Evolutionary conservation across 2,888 invertebrate genomes (phyloP).

Genomic region (Capitulum mitella): DNA sequence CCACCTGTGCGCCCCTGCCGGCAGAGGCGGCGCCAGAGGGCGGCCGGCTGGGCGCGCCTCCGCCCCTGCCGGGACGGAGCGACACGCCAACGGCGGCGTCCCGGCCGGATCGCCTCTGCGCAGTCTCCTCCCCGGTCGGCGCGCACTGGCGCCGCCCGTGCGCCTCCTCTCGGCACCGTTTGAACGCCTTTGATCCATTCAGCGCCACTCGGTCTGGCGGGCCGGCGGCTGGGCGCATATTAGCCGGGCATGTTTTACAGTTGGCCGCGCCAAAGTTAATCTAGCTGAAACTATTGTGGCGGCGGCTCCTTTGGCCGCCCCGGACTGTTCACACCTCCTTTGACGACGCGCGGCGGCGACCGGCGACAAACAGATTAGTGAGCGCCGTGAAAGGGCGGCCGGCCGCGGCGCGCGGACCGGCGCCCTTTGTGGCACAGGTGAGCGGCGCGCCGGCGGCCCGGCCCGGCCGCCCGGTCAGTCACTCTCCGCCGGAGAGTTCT

Average conservation of each 20-base stretch:
- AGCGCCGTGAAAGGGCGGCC: neutral
- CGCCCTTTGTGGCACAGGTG: neutral
- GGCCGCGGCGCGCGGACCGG: neutral
- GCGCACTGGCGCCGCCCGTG: neutral
- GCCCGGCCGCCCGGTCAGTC: neutral
- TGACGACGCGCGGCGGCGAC: neutral
- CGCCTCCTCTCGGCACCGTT: neutral
- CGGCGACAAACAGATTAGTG: slow-evolving; percentile 23
- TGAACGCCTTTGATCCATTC: slow-evolving; percentile 15
- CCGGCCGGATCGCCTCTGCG: neutral
- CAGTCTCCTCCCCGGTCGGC: neutral
- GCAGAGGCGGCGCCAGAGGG: neutral
- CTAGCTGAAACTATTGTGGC: slow-evolving; percentile 21
- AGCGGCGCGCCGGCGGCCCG: too few species aligned
- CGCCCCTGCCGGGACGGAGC: neutral
- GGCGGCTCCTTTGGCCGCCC: neutral
- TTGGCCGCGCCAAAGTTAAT: slow-evolving; percentile 18
- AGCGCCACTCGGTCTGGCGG: slow-evolving; percentile 20
- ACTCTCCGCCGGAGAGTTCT: neutral
- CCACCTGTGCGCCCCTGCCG: neutral
- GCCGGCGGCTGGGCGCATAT: neutral
- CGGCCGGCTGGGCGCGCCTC: neutral
- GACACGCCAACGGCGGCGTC: neutral
- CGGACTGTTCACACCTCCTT: slow-evolving; percentile 8
- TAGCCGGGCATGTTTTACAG: slow-evolving; percentile 19